A percentile compares a stretch with the other conserved stretches of the same genome.
These are phyloP conservation scores for Diachasmimorpha longicaudata DNA, from an alignment of 1,140 invertebrate genomes.

Conservation along the genomic window DNA sequence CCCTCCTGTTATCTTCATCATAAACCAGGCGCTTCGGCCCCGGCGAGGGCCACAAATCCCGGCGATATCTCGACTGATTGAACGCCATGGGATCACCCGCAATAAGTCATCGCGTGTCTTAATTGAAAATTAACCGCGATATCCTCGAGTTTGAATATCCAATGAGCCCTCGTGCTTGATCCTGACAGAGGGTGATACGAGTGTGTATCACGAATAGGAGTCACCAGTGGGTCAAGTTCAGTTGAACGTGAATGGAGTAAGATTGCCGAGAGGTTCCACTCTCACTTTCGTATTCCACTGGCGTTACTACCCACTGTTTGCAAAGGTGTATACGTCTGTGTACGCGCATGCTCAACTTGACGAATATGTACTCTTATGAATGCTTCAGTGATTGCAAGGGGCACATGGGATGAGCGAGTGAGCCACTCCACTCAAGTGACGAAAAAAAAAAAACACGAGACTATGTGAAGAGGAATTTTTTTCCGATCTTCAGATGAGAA, in stretches of 20 bases:
- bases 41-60: too few species aligned
- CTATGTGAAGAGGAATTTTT: not conserved
- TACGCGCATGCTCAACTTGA: not conserved
- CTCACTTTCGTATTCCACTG: conserved; percentile 41
- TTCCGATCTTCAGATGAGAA: not conserved
- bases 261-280: conserved; percentile 24
- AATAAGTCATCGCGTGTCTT: too few species aligned
- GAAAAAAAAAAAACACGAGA: not conserved
- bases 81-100: too few species aligned
- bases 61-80: too few species aligned
- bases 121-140: too few species aligned
- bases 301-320: not conserved
- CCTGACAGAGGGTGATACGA: not conserved
- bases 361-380: conserved; percentile 9
- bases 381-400: conserved; percentile 1
- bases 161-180: not conserved
- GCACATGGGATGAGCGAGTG: not conserved
- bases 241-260: conserved; percentile 38
- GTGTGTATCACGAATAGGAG: not conserved
- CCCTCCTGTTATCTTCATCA: not conserved
- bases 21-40: not conserved
- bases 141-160: not conserved
- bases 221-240: conserved; percentile 45
- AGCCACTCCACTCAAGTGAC: not conserved
- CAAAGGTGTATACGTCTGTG: not conserved